A percentile compares a stretch with the other conserved stretches of the same genome.
Conservation (phyloP, 2,797 vertebrate genomes). For the Acridotheres tristis region DNA sequence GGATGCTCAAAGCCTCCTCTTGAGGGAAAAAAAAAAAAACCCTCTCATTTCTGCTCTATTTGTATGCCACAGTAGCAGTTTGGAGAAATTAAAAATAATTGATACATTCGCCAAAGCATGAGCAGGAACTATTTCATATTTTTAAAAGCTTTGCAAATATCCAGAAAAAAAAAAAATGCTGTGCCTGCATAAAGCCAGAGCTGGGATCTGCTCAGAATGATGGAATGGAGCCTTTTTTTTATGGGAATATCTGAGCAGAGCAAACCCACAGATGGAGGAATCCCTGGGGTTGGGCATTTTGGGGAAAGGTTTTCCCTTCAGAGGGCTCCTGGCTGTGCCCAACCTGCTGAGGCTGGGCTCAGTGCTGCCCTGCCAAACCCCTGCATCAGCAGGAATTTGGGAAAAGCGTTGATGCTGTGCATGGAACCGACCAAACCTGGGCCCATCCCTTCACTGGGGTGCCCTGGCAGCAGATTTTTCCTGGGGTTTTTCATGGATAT, state of each 20-base stretch:
- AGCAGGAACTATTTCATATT: slow-evolving; percentile 51
- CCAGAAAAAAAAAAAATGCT: slow-evolving; percentile 21
- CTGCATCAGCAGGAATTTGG: slow-evolving; percentile 52
- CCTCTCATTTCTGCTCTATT: slow-evolving; percentile 25
- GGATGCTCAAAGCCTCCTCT: slow-evolving; percentile 7
- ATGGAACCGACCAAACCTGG: slow-evolving; percentile 33
- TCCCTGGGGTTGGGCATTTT: not conserved
- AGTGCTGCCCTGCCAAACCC: not conserved
- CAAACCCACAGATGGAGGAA: not conserved
- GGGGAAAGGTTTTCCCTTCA: not conserved
- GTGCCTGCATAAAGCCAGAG: not conserved
- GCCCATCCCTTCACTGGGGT: not conserved
- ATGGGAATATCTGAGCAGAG: not conserved
- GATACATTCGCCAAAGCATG: slow-evolving; percentile 39
- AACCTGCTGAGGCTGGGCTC: not conserved
- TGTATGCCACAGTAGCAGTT: slow-evolving; percentile 37
- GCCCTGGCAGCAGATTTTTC: not conserved
- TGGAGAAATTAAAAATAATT: slow-evolving; percentile 66
- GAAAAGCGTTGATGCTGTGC: not conserved
- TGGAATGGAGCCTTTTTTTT: not conserved
- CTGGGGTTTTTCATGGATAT: not conserved
- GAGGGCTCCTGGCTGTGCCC: not conserved
- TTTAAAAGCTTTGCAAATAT: slow-evolving; percentile 64
- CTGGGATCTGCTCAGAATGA: not conserved
- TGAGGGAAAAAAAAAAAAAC: not conserved